These are phyloP conservation scores for Hylaeus volcanicus DNA, from an alignment of 1,140 invertebrate species.

Conservation along the genomic window DNA sequence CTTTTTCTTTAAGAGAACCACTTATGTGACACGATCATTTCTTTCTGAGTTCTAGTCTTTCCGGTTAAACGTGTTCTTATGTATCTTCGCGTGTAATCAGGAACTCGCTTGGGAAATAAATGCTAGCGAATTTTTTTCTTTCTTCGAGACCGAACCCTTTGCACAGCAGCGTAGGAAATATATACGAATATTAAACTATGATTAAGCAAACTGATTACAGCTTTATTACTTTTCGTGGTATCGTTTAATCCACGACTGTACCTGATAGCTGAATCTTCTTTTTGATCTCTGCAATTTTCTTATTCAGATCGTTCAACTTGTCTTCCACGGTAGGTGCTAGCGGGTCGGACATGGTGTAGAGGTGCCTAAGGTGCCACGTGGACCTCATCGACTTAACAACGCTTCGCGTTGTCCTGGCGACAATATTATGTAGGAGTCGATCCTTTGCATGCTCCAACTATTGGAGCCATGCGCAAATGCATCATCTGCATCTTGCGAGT, in stretches of 20 bases:
- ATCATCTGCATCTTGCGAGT: not conserved
- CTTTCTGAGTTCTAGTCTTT: slow-evolving; percentile 50
- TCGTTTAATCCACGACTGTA: slow-evolving; percentile 63
- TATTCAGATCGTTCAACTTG: slow-evolving; percentile 84
- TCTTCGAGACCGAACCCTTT: not conserved
- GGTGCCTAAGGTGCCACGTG: slow-evolving; percentile 4
- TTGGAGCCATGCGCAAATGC: not conserved
- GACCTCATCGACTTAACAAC: slow-evolving; percentile 66
- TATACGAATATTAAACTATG: slow-evolving; percentile 40
- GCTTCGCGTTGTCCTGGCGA: slow-evolving; percentile 46
- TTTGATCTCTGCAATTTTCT: slow-evolving; percentile 89
- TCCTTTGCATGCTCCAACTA: too few relatives aligned
- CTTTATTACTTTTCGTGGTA: not conserved
- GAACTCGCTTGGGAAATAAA: slow-evolving; percentile 50
- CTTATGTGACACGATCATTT: slow-evolving; percentile 36
- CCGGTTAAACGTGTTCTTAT: slow-evolving; percentile 58
- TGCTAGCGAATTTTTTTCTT: slow-evolving; percentile 45
- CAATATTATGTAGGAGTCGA: not conserved
- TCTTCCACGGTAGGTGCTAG: slow-evolving; percentile 76
- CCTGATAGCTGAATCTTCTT: slow-evolving; percentile 91
- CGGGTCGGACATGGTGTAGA: slow-evolving; percentile 66
- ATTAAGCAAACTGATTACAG: slow-evolving; percentile 23
- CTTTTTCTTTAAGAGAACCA: slow-evolving; percentile 4
- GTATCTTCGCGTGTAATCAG: slow-evolving; percentile 54
- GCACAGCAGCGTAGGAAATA: slow-evolving; percentile 17